These are phyloP conservation scores for Nylanderia fulva DNA, from an alignment of 1,140 invertebrate species.

Conservation along the genomic window DNA sequence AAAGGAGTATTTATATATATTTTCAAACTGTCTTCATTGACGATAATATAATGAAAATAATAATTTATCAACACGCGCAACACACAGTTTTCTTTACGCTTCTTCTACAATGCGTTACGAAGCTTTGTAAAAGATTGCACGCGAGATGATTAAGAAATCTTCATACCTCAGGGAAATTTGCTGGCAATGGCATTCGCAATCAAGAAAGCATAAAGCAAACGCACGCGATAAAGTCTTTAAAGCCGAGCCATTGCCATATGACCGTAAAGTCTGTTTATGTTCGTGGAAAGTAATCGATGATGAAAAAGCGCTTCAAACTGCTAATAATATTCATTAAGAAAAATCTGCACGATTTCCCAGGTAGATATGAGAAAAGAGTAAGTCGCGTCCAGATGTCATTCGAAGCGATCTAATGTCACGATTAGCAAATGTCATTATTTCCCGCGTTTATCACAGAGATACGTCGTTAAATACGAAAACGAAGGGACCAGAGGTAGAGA, in stretches of 20 bases:
- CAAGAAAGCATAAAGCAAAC: constrained; percentile 52
- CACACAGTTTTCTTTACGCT: constrained; percentile 13
- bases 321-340: not conserved
- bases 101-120: not conserved
- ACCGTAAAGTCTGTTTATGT: not conserved
- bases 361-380: not conserved
- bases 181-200: constrained; percentile 13
- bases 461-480: not conserved
- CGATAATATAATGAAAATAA: not conserved
- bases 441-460: constrained; percentile 10
- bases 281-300: constrained; percentile 28
- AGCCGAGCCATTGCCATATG: not conserved
- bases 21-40: not conserved
- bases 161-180: constrained; percentile 6
- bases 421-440: not conserved
- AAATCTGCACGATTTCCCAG: not conserved
- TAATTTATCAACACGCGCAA: not conserved
- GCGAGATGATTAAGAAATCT: constrained; percentile 17
- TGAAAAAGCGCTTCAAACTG: not conserved
- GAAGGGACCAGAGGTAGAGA: constrained; percentile 27
- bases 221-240: constrained; percentile 26
- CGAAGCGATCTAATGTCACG: not conserved
- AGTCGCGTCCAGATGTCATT: not conserved
- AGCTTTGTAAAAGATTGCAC: not conserved
- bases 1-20: not conserved